These are phyloP conservation scores for Argyresthia goedartella DNA, from an alignment of 2,888 invertebrate species.

Conservation along the genomic window DNA sequence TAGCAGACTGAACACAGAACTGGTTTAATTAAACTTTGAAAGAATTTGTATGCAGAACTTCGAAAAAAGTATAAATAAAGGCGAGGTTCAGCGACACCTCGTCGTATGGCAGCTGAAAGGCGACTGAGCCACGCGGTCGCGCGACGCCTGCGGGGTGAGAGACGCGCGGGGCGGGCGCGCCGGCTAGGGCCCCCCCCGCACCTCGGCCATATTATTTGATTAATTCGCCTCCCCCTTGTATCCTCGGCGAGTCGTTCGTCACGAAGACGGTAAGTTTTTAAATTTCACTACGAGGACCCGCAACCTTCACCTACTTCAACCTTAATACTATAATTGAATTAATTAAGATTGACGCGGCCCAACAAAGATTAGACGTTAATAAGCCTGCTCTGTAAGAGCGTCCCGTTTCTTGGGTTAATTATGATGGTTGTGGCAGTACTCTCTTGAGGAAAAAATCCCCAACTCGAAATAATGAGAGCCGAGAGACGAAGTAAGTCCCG, in stretches of 20 bases:
- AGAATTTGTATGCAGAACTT: slow-evolving; percentile 62
- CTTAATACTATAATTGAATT: slow-evolving; percentile 63
- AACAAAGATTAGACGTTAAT: slow-evolving; percentile 65
- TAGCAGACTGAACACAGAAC: slow-evolving; percentile 48
- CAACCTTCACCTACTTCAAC: slow-evolving; percentile 62
- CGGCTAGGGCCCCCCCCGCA: slow-evolving; percentile 32
- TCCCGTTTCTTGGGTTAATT: slow-evolving; percentile 57
- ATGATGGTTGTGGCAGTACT: slow-evolving; percentile 33
- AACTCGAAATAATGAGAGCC: slow-evolving; percentile 59
- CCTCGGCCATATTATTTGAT: slow-evolving; percentile 69
- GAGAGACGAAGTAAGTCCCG: slow-evolving; percentile 46
- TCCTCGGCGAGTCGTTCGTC: slow-evolving; percentile 67
- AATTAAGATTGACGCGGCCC: slow-evolving; percentile 56
- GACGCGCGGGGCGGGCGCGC: slow-evolving; percentile 21
- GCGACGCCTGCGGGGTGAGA: slow-evolving; percentile 31
- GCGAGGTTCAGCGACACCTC: slow-evolving; percentile 59
- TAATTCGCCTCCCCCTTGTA: slow-evolving; percentile 70
- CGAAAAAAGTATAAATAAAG: slow-evolving; percentile 62
- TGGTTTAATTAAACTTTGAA: slow-evolving; percentile 37
- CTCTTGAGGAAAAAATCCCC: slow-evolving; percentile 38
- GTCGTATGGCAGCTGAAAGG: slow-evolving; percentile 57
- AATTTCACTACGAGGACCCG: slow-evolving; percentile 59
- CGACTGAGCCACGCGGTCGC: slow-evolving; percentile 66
- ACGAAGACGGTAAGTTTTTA: slow-evolving; percentile 67
- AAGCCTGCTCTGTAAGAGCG: slow-evolving; percentile 55